These are phyloP conservation scores for Reinhardtius hippoglossoides DNA, from an alignment of 2,113 vertebrate genomes.

Conservation along the genomic window DNA sequence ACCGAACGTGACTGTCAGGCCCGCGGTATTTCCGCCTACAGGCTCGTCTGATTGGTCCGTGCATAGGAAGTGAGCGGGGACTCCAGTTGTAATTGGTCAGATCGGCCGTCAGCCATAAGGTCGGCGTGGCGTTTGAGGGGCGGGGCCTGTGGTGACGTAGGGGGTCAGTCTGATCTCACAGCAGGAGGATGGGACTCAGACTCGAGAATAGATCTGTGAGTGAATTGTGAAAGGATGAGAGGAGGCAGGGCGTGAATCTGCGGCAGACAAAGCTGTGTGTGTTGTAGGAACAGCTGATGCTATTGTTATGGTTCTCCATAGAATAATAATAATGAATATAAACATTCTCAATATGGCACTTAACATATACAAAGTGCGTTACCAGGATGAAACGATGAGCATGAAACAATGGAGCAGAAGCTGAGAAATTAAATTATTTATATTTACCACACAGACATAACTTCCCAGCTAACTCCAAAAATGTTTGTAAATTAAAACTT, in stretches of 20 bases:
- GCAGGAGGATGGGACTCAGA: constrained; percentile 47
- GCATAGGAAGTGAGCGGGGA: neutral
- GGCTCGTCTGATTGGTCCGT: constrained; percentile 46
- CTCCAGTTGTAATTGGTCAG: constrained; percentile 56
- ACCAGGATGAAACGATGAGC: too few relatives aligned
- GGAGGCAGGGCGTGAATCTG: neutral
- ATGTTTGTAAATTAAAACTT: too few relatives aligned
- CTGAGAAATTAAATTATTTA: too few relatives aligned
- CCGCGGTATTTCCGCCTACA: constrained; percentile 58
- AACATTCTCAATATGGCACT: too few relatives aligned
- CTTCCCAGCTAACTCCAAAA: too few relatives aligned
- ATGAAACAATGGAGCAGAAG: too few relatives aligned
- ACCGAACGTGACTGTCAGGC: constrained; percentile 76
- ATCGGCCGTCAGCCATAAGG: constrained; percentile 34
- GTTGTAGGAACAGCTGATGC: too few relatives aligned
- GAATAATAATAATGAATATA: too few relatives aligned
- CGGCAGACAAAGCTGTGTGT: neutral
- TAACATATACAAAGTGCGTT: too few relatives aligned
- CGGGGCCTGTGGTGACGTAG: constrained; percentile 45
- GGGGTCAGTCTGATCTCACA: constrained; percentile 65
- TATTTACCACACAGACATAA: too few relatives aligned
- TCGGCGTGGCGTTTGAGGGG: constrained; percentile 46
- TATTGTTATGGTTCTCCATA: too few relatives aligned
- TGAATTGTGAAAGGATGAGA: constrained; percentile 2
- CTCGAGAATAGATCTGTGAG: constrained; percentile 34